Evolutionary conservation across 2,797 vertebrate genomes (phyloP), one percentile per base, ranked within the genome.

Genomic region (Macrochelys suwanniensis): DNA sequence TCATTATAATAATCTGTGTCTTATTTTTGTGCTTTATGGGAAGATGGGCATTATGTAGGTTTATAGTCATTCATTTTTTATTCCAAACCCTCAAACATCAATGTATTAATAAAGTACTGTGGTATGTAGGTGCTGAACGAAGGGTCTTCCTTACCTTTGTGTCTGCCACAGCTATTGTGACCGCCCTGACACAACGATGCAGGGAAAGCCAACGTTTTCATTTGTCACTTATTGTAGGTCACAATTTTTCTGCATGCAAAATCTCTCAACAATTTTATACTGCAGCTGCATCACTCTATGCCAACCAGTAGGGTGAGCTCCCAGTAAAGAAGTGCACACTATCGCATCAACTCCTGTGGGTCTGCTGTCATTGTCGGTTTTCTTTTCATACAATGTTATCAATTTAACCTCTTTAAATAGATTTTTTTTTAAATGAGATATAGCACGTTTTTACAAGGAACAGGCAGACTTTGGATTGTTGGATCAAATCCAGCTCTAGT

Each of bases 81-180:
- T n/a, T 37, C 28, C 26, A 81, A 28, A 17, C 28, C 53, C 28
- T 88, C 33, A 54, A 88, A 74, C 47, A 90, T 11, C 3, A 25
- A n/a, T 57, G 56, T 25, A 79, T 96, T 42, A 80, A 45, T 91
- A 42, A 87, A 94, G 28, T 93, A 25, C 4, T 80, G 2, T 56
- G 85, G 13, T 83, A 88, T 82, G 33, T 61, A 42, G 65, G 68
- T 84, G 68, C 87, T 88, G 59, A 82, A 80, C 51, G 84, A 0
- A 0, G 25, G 56, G 47, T 87, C 21, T 74, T 92, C 56, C 45
- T 13, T 0, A 0, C 47, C 11, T 15, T 3, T 0, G 12, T 21
- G 31, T 85, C 47, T 76, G 45, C 5, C 9, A 68, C 33, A 31
- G 23, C 2, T 3, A 49, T 13, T 5, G 11, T 33, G 45, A n/a